Conservation (phyloP, 2,888 invertebrate genomes). For the Agrenia bidenticulata region DNA sequence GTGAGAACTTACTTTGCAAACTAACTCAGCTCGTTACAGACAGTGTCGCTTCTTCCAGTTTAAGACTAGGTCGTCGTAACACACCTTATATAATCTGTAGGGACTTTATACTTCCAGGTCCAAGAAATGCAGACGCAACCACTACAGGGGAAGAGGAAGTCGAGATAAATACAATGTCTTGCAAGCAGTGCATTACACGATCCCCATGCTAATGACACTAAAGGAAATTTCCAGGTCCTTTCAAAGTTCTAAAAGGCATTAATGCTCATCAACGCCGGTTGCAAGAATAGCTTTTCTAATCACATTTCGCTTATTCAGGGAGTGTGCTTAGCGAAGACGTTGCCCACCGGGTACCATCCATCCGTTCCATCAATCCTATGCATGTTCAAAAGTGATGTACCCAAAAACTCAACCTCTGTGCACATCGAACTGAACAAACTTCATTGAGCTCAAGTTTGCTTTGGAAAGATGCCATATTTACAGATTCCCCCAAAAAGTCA, state of each 20-base stretch:
- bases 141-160: neutral
- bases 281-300: neutral
- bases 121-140: neutral
- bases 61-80: too few species aligned
- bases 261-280: neutral
- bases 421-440: neutral
- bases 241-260: conserved; percentile 3
- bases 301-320: neutral
- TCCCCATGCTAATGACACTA: conserved; percentile 1
- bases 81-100: too few species aligned
- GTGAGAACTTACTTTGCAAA: neutral
- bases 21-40: neutral
- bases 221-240: neutral
- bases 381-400: too few species aligned
- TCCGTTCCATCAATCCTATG: too few species aligned
- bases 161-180: neutral
- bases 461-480: neutral
- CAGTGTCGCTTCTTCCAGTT: neutral
- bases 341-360: too few species aligned
- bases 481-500: conserved; percentile 3
- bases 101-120: neutral
- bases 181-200: neutral
- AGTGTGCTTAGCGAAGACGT: neutral
- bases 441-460: neutral
- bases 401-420: too few species aligned